Percentiles rank a stretch among this genome's conserved stretches.
These are phyloP conservation scores for Macrocentrus cingulum DNA, from an alignment of 1,140 invertebrate genomes.

Conservation along the genomic window DNA sequence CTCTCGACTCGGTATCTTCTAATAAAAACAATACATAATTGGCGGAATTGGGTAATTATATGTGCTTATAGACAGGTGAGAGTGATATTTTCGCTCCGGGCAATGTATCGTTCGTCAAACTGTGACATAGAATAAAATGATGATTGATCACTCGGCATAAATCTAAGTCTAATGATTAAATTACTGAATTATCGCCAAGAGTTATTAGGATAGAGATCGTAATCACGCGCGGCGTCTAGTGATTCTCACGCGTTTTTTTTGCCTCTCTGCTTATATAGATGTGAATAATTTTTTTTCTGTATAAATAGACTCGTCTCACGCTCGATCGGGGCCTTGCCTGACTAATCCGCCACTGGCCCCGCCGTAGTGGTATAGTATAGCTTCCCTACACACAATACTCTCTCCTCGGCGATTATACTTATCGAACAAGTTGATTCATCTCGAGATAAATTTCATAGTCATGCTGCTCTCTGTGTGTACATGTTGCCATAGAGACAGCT, in stretches of 20 bases:
- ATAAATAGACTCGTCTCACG: constrained; percentile 15
- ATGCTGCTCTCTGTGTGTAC: not conserved
- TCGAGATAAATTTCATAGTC: constrained; percentile 17
- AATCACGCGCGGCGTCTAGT: no score
- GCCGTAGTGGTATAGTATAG: not conserved
- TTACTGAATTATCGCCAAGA: constrained; percentile 15
- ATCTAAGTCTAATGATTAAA: constrained; percentile 9
- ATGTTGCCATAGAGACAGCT: not conserved
- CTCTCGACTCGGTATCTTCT: no score
- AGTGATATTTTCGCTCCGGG: not conserved
- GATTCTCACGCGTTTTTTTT: constrained; percentile 1
- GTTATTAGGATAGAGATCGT: not conserved
- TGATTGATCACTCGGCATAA: constrained; percentile 8
- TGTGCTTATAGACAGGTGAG: not conserved
- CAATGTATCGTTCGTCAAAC: no score
- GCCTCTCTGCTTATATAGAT: not conserved
- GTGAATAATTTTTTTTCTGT: not conserved
- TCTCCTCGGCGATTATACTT: constrained; percentile 9
- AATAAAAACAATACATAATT: no score
- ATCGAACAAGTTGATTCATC: constrained; percentile 1
- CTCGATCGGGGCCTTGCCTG: not conserved
- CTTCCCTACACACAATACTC: not conserved
- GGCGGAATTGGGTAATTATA: constrained; percentile 1
- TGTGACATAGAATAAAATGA: not conserved
- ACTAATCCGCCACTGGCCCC: constrained; percentile 8